phyloP scores from a whole-genome alignment of 1,140 invertebrate species.

The Lepidurus packardi region DNA sequence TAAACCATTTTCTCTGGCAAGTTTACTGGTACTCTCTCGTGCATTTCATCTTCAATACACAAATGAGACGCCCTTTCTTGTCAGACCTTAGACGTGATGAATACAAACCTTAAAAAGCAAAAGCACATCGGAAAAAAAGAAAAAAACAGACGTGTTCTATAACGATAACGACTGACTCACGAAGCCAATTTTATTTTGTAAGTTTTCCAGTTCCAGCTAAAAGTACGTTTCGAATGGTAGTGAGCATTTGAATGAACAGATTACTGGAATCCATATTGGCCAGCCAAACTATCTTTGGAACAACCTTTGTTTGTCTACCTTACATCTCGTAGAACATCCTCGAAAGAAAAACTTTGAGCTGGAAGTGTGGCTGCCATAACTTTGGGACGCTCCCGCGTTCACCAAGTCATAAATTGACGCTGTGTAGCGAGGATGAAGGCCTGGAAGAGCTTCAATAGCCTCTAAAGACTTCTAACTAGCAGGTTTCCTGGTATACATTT shows the following conservation, averaged over 20 bases:
- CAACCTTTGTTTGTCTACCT: neutral
- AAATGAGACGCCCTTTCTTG: neutral
- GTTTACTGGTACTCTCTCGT: neutral
- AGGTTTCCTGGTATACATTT: neutral
- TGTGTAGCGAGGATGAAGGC: neutral
- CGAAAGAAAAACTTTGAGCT: neutral
- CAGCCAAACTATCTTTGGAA: neutral
- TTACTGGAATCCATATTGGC: neutral
- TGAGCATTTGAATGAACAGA: slow-evolving; percentile 1
- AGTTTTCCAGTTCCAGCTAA: neutral
- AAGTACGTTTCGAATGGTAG: neutral
- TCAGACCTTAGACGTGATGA: neutral
- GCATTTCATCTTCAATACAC: neutral
- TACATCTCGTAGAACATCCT: neutral
- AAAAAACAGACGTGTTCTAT: neutral
- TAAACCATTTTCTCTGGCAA: neutral
- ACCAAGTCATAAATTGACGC: slow-evolving; percentile 17
- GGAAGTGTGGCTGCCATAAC: slow-evolving; percentile 14
- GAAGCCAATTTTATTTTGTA: neutral
- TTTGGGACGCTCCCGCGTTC: slow-evolving; percentile 16
- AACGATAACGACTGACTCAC: neutral
- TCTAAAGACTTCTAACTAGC: slow-evolving; percentile 19
- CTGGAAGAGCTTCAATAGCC: slow-evolving; percentile 21
- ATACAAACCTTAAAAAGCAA: neutral
- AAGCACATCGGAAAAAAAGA: neutral